phyloP scores from a whole-genome alignment of 2,797 vertebrate genomes.

The Rhinatrema bivittatum region DNA sequence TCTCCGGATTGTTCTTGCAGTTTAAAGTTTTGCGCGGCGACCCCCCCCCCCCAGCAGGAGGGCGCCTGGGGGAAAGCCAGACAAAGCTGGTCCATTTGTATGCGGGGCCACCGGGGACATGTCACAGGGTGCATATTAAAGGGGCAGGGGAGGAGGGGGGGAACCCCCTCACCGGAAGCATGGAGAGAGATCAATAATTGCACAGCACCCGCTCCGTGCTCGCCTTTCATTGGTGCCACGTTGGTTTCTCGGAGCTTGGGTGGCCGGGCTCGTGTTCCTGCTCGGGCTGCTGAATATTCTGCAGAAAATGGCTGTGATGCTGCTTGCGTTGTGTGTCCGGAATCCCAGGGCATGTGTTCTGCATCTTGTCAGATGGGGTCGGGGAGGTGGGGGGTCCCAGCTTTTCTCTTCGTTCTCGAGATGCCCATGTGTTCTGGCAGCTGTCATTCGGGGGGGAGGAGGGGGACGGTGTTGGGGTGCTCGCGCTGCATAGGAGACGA shows the following conservation, averaged over 20 bases:
- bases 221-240: too few relatives aligned
- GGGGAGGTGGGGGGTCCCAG: background rate
- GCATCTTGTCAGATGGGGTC: background rate
- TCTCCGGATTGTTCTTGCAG: conserved; percentile 1
- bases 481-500: too few relatives aligned
- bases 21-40: conserved; percentile 3
- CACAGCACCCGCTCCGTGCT: too few relatives aligned
- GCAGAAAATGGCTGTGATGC: conserved; percentile 5
- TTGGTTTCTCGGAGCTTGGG: too few relatives aligned
- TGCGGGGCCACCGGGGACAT: background rate
- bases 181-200: too few relatives aligned
- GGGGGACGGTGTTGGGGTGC: background rate
- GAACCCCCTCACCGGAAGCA: too few relatives aligned
- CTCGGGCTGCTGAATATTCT: background rate
- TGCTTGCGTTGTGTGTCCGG: conserved; percentile 8
- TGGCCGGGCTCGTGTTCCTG: background rate
- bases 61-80: background rate
- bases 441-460: background rate
- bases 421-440: background rate
- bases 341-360: conserved; percentile 1
- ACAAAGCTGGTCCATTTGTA: background rate
- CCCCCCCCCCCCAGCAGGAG: conserved; percentile 10
- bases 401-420: background rate
- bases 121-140: background rate
- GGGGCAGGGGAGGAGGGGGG: too few relatives aligned